A percentile compares a stretch with the other conserved stretches of the same genome.
Conservation (phyloP, 1,140 invertebrate genomes). For the Zaprionus nigranus region DNA sequence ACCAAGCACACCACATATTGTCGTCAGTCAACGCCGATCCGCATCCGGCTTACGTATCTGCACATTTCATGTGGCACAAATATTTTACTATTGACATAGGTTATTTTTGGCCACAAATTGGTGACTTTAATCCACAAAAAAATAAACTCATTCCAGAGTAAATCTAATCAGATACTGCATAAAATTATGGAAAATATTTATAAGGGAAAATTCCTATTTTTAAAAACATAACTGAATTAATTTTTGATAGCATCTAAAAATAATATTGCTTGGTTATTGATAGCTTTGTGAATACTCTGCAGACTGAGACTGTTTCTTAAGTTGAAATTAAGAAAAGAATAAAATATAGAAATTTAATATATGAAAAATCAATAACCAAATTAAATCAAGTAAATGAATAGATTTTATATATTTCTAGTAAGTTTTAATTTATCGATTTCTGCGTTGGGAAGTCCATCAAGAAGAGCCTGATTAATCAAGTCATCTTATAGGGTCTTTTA, state of each 20-base stretch:
- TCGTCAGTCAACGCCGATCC: conserved; percentile 14
- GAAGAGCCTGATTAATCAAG: background rate
- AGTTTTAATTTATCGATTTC: no score
- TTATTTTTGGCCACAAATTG: conserved; percentile 2
- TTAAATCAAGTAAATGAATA: background rate
- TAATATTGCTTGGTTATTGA: background rate
- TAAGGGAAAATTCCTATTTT: background rate
- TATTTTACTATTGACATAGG: conserved; percentile 8
- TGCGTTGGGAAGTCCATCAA: no score
- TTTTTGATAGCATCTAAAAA: background rate
- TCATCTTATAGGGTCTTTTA: background rate
- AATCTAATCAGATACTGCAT: background rate
- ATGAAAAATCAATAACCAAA: background rate
- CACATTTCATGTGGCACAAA: conserved; percentile 28
- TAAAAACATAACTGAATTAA: background rate
- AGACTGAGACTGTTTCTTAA: no score
- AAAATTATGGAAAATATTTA: background rate
- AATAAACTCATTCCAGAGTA: background rate
- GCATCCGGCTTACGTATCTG: conserved; percentile 31
- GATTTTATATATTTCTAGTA: no score
- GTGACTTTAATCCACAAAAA: background rate
- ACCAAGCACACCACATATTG: conserved; percentile 8
- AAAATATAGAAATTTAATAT: background rate
- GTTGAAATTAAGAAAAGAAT: background rate
- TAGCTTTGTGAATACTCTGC: no score